Evolutionary conservation across 2,797 vertebrate genomes (phyloP).

Genomic region (Epinephelus awoara): DNA sequence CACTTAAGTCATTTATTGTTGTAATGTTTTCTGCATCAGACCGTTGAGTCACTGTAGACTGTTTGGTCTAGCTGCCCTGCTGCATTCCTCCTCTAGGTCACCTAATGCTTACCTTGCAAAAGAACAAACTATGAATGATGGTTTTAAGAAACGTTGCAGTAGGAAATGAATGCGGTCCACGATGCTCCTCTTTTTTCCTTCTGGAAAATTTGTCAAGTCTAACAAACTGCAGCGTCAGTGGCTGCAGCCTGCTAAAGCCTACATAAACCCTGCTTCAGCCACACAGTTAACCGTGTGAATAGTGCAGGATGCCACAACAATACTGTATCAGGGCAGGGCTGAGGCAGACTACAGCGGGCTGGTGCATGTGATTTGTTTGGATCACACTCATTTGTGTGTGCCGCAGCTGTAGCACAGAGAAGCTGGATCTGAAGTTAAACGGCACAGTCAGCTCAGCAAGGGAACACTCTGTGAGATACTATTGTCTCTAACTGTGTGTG

Average conservation of each 20-base stretch:
- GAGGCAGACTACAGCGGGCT: background rate
- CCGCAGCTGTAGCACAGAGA: slow-evolving; percentile 32
- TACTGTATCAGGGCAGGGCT: slow-evolving; percentile 17
- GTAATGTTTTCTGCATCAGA: slow-evolving; percentile 10
- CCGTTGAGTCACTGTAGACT: background rate
- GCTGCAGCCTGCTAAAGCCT: slow-evolving; percentile 34
- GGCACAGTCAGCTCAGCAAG: slow-evolving; percentile 7
- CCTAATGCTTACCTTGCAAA: slow-evolving; percentile 37
- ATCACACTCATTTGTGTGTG: slow-evolving; percentile 25
- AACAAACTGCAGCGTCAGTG: slow-evolving; percentile 47
- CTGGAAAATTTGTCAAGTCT: slow-evolving; percentile 17
- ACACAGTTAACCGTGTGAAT: slow-evolving; percentile 29
- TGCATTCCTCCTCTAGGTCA: slow-evolving; percentile 24
- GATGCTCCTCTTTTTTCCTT: background rate
- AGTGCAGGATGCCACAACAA: slow-evolving; percentile 44
- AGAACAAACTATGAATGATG: slow-evolving; percentile 12
- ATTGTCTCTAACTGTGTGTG: background rate
- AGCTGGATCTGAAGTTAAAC: slow-evolving; percentile 22
- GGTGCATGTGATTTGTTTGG: slow-evolving; percentile 7
- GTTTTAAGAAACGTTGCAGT: slow-evolving; percentile 2
- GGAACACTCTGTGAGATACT: background rate
- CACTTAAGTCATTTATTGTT: slow-evolving; percentile 12
- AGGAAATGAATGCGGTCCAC: slow-evolving; percentile 8
- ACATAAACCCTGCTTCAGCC: slow-evolving; percentile 42
- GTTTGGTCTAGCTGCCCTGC: slow-evolving; percentile 5